A percentile compares a stretch with the other conserved stretches of the same genome.
phyloP scores from a whole-genome alignment of 2,797 vertebrate species.

The Eulemur albifrons region DNA sequence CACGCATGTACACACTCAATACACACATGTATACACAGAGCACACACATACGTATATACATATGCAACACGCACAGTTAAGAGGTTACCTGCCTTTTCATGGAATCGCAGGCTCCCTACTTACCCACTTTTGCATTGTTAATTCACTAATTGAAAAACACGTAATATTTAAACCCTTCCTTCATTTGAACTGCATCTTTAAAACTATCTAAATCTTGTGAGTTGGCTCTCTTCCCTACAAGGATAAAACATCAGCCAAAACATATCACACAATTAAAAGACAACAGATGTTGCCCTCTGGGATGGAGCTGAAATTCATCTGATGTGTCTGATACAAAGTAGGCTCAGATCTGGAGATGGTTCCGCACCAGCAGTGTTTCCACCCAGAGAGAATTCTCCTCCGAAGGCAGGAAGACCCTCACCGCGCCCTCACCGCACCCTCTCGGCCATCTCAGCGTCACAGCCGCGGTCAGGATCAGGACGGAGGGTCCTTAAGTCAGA shows the following conservation, averaged over 20 bases:
- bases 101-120: neutral
- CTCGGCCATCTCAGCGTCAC: neutral
- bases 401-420: neutral
- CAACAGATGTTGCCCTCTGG: neutral
- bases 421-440: accelerated
- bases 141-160: neutral
- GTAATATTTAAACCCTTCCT: neutral
- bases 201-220: neutral
- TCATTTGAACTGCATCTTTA: neutral
- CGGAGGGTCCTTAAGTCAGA: neutral
- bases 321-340: accelerated
- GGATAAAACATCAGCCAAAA: neutral
- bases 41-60: accelerated
- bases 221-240: neutral
- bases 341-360: accelerated
- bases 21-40: accelerated
- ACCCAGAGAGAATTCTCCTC: accelerated
- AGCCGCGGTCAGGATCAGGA: accelerated
- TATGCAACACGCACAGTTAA: accelerated
- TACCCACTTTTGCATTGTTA: neutral
- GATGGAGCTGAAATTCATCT: accelerated
- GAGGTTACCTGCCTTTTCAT: accelerated
- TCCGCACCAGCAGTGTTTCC: too few species aligned
- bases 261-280: accelerated
- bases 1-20: too few species aligned